Evolutionary conservation across 1,140 invertebrate species (phyloP).

Genomic region (Drosophila lacertosa): DNA sequence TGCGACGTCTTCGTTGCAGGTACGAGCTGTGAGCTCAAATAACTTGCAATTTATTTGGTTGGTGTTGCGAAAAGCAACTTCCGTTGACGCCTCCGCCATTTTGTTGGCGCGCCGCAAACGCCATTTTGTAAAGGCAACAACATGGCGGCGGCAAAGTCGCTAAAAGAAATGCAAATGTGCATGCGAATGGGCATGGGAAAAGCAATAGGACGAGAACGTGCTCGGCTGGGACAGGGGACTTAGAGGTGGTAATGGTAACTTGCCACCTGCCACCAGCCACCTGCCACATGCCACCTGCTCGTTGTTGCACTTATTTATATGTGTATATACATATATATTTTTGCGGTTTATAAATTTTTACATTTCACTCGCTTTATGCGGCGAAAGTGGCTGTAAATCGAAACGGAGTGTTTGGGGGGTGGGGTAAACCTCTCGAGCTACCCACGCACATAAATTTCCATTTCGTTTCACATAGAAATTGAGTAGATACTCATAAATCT

Average conservation of each 20-base stretch:
- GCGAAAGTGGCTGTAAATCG: conserved; percentile 72
- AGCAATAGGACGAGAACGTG: background rate
- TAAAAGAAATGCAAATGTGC: conserved; percentile 65
- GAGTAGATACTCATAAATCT: conserved; percentile 79
- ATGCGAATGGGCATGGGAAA: conserved; percentile 43
- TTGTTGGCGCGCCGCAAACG: conserved; percentile 75
- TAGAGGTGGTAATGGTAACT: conserved; percentile 4
- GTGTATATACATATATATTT: conserved; percentile 66
- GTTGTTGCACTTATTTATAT: conserved; percentile 64
- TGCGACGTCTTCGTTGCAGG: conserved; percentile 64
- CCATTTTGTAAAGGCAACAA: conserved; percentile 74
- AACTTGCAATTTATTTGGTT: conserved; percentile 80
- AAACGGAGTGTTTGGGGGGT: background rate
- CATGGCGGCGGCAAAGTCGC: conserved; percentile 55
- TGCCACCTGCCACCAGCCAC: conserved; percentile 31
- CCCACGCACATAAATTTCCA: conserved; percentile 74
- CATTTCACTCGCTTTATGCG: conserved; percentile 66
- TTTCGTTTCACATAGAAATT: conserved; percentile 77
- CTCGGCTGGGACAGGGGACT: background rate
- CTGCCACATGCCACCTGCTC: conserved; percentile 52
- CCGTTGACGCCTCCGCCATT: conserved; percentile 81
- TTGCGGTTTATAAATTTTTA: conserved; percentile 75
- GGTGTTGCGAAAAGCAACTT: conserved; percentile 78
- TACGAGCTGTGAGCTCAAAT: conserved; percentile 53
- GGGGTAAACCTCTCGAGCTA: conserved; percentile 24